A percentile compares a stretch with the other conserved stretches of the same genome.
Evolutionary conservation across 2,113 vertebrate species (phyloP).

Genomic region (Centrocercus urophasianus): DNA sequence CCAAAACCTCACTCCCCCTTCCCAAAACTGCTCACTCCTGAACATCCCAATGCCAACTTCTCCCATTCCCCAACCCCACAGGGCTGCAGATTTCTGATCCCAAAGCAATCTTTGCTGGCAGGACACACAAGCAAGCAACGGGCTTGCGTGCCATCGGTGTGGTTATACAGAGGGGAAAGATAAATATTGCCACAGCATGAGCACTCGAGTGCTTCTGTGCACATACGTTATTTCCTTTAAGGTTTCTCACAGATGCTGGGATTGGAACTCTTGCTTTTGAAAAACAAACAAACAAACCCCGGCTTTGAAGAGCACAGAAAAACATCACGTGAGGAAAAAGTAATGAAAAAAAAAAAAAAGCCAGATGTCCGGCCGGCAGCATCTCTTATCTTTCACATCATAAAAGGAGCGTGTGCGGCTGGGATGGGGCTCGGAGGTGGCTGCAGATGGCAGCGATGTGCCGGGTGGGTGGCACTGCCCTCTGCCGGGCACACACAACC

Average conservation of each 20-base stretch:
- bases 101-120: background rate
- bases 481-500: slow-evolving; percentile 8
- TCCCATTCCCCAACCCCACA: background rate
- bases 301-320: slow-evolving; percentile 22
- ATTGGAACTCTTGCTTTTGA: slow-evolving; percentile 13
- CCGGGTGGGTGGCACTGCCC: background rate
- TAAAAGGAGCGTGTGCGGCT: accelerated
- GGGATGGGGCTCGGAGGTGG: background rate
- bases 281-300: slow-evolving; percentile 38
- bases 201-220: background rate
- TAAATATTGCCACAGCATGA: slow-evolving; percentile 3
- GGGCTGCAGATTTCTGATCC: background rate
- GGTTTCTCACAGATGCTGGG: slow-evolving; percentile 22
- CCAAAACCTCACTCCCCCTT: background rate
- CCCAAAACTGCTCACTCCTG: accelerated
- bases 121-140: background rate
- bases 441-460: background rate
- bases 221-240: slow-evolving; percentile 17
- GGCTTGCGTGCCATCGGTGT: background rate
- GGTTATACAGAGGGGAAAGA: background rate
- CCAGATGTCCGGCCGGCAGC: background rate
- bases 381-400: background rate
- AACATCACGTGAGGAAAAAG: slow-evolving; percentile 2
- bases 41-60: accelerated
- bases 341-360: no score